phyloP scores from a whole-genome alignment of 2,113 vertebrate species.

The Arizona elegans region DNA sequence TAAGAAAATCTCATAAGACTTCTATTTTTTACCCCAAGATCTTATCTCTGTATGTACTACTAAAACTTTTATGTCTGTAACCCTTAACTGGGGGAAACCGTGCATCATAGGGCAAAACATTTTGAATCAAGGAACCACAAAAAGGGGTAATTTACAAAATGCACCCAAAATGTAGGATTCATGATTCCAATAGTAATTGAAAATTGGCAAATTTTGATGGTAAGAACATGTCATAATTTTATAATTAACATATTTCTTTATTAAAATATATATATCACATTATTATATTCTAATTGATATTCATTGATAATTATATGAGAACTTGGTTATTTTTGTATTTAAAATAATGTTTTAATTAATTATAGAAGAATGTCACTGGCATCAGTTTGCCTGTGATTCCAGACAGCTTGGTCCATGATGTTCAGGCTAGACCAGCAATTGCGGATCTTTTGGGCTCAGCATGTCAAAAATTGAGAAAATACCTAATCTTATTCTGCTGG shows the following conservation, averaged over 20 bases:
- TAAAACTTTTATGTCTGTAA: not conserved
- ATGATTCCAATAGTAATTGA: not conserved
- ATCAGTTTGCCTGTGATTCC: not conserved
- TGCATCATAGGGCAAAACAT: not conserved
- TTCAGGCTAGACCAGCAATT: not conserved
- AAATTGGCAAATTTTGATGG: not conserved
- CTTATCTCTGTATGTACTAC: not conserved
- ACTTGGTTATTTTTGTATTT: not conserved
- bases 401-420: not conserved
- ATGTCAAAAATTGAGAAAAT: not conserved
- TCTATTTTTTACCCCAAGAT: not conserved
- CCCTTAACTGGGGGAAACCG: not conserved
- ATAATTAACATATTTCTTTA: not conserved
- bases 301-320: not conserved
- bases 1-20: not conserved
- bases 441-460: not conserved
- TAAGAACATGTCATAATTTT: not conserved
- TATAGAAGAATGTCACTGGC: not conserved
- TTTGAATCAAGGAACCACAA: not conserved
- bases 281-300: not conserved
- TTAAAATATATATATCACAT: not conserved
- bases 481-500: not conserved
- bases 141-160: not conserved
- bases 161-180: not conserved
- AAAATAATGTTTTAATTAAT: not conserved